phyloP scores from a whole-genome alignment of 2,797 vertebrate species.

The Champsocephalus esox region DNA sequence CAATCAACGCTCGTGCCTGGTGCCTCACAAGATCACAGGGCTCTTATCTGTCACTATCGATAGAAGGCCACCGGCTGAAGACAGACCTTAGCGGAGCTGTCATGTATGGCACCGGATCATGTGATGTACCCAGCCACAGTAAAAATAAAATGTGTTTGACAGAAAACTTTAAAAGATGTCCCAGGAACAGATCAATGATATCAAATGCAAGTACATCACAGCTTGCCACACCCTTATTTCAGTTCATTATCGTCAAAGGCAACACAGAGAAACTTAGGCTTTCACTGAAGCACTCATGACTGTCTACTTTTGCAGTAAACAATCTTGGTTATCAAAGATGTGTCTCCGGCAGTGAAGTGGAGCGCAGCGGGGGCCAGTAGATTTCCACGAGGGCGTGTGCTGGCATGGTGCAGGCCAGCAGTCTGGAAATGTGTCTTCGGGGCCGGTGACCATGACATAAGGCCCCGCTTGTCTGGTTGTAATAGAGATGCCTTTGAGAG shows the following conservation, averaged over 20 bases:
- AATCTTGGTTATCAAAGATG: conserved; percentile 15
- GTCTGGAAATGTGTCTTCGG: conserved; percentile 57
- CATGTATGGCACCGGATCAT: conserved; percentile 40
- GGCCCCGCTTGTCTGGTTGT: conserved; percentile 74
- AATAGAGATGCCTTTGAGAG: conserved; percentile 85
- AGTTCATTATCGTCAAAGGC: conserved; percentile 46
- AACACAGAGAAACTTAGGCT: conserved; percentile 24
- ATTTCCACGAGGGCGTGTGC: conserved; percentile 76
- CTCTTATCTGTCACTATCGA: conserved; percentile 76
- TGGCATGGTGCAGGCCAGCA: conserved; percentile 57
- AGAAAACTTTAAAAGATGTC: conserved; percentile 36
- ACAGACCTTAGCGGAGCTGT: conserved; percentile 56
- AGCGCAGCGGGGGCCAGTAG: conserved; percentile 59
- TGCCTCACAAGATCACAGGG: conserved; percentile 75
- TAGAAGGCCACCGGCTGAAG: conserved; percentile 66
- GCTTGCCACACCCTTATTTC: conserved; percentile 26
- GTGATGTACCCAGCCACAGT: conserved; percentile 24
- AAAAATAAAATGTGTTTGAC: conserved; percentile 46
- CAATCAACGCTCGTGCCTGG: conserved; percentile 71
- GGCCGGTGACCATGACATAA: conserved; percentile 76
- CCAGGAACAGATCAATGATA: conserved; percentile 29
- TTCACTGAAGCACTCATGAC: not conserved
- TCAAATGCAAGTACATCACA: conserved; percentile 43
- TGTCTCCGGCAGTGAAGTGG: conserved; percentile 32
- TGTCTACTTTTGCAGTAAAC: conserved; percentile 21